Base-by-base conservation (phyloP, 2,797 vertebrate species). In the Acrossocheilus fasciatus region DNA sequence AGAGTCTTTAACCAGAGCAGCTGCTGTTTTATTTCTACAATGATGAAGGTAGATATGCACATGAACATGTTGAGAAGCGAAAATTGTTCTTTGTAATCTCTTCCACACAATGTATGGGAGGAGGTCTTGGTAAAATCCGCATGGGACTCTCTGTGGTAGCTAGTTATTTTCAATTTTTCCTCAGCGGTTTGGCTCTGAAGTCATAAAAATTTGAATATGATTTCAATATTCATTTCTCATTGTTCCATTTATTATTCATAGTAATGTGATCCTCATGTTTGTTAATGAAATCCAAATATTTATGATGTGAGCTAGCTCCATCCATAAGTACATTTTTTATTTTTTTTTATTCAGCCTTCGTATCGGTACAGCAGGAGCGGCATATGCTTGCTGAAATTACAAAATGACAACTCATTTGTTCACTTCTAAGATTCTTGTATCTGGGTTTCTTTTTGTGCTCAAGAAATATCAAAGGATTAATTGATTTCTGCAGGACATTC, bases 401-500 rank as follows among this genome's bases (percentile, higher is more conserved):
- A 89, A 89, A 91, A 86, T 66, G 76, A 78, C 81, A 88, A 87
- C 90, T 86, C 87, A 91, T 89, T 91, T 86, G 70, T 89, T 89
- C 84, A 81, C 87, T 86, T 88, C 80, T 75, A 57, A 87, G 80
- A 68, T 66, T 74, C 68, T 69, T 75, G 69, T 81, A 39, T 41
- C 52, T 89, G 17, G 64, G 62, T 87, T 90, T 64, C 80, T 89
- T 88, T 83, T 43, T 78, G 81, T 79, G 39, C 81, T 69, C 66
- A 54, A 77, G 88, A 81, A 84, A 86, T 82, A 90, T 93, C 81
- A 86, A 87, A 90, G 84, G 87, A 86, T 86, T 91, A 91, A 92
- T 92, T 94, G 92, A 92, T 93, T 92, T 93, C 82, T 68, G 82
- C 89, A 83, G 91, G 84, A 91, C 89, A 91, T 91, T 88, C 90